phyloP scores from a whole-genome alignment of 1,140 invertebrate species.

The Cydia amplana region DNA sequence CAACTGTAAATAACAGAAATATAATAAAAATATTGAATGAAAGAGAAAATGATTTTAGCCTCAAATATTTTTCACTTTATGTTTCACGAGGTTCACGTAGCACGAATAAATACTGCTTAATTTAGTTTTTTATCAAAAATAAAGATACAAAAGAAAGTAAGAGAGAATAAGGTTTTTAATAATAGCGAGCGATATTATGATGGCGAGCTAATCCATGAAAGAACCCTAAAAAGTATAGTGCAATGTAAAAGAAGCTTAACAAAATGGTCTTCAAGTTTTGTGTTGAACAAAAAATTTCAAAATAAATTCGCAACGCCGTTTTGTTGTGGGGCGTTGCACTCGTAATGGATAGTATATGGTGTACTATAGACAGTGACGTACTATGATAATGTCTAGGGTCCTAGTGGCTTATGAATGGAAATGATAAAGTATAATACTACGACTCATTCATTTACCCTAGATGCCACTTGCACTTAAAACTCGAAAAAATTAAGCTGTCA shows the following conservation, averaged over 20 bases:
- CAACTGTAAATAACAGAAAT: too few species aligned
- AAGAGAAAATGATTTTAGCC: too few species aligned
- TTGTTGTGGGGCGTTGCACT: constrained; percentile 18
- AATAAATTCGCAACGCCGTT: neutral
- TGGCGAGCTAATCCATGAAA: too few species aligned
- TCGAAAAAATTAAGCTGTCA: too few species aligned
- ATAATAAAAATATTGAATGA: too few species aligned
- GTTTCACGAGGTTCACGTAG: too few species aligned
- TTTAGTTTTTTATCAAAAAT: neutral
- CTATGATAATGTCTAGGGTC: neutral
- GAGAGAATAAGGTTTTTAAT: neutral
- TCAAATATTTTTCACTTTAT: too few species aligned
- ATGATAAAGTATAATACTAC: too few species aligned
- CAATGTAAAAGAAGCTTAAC: neutral
- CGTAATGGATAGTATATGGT: constrained; percentile 4
- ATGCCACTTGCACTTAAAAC: too few species aligned
- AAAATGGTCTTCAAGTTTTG: neutral
- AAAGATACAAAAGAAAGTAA: neutral
- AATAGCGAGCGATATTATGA: neutral
- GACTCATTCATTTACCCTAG: too few species aligned
- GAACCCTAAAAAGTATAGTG: neutral
- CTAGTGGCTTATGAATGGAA: neutral
- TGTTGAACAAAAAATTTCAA: neutral
- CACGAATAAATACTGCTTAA: neutral
- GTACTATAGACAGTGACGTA: neutral